Base-by-base conservation (phyloP, 2,797 vertebrate genomes). In the Holocentrus rufus region DNA sequence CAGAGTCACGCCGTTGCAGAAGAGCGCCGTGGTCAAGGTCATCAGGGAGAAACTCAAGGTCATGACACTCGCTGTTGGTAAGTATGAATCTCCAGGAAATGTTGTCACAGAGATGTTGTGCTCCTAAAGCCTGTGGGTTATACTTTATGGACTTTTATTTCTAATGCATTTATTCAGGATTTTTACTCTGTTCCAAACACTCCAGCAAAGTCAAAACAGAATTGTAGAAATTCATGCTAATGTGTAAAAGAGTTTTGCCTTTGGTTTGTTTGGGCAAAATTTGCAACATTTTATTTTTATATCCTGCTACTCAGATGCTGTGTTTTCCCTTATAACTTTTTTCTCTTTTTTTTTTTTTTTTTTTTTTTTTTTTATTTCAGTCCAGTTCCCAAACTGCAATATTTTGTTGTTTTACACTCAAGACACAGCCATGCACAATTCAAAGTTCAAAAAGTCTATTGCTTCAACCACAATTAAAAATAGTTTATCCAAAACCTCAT, bases 361-460 rank as follows among this genome's bases (percentile, higher is more conserved):
- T n/a, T n/a, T n/a, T n/a, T n/a, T n/a, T n/a, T n/a, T n/a, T n/a
- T 81, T 94, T 93, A 92, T 93, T 97, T 97, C 96, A 95, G 95
- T 96, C 96, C 95, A 97, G 94, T 95, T 97, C 95, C 95, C 95
- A 97, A 97, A 97, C 96, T 97, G 95, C 94, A 95, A 92, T 96
- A 85, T 90, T 92, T 90, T 71, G 63, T 83, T 93, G 92, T 94
- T 95, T 96, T 96, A 98, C 96, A 98, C 96, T 98, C 96, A 97
- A 98, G 95, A 98, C 96, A 99, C 96, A 97, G 95, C 96, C 97
- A 99, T 98, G 97, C 97, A 98, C 96, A 95, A 96, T 97, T 96
- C 96, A 95, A 96, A 96, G 94, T 96, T 97, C 95, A 96, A 95
- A 94, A 97, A 96, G 95, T 97, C 96, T 98, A 97, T 97, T 97